Conservation (phyloP, 2,113 vertebrate species). For the Psilopogon haemacephalus region DNA sequence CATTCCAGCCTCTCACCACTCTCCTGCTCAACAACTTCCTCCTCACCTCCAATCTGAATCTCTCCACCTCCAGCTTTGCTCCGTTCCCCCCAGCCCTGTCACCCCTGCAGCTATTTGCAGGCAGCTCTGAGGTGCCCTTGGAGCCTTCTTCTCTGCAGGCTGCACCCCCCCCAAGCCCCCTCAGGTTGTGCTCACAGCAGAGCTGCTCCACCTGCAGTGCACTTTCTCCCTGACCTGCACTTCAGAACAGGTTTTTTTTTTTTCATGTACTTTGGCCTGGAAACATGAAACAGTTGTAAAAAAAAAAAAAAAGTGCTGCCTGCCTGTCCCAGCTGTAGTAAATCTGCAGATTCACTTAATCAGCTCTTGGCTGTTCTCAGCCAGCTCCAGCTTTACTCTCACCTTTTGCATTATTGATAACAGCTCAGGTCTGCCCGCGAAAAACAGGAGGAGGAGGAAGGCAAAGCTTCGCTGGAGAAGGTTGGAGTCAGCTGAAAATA, state of each 20-base stretch:
- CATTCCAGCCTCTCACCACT: too few species aligned
- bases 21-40: too few species aligned
- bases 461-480: background rate
- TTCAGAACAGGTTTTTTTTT: background rate
- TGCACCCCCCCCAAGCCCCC: too few species aligned
- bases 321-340: background rate
- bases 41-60: too few species aligned
- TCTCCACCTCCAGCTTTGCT: too few species aligned
- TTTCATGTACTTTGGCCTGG: background rate
- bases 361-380: background rate
- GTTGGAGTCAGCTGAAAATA: conserved; percentile 6
- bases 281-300: background rate
- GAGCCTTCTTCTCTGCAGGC: too few species aligned
- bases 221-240: background rate
- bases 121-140: too few species aligned
- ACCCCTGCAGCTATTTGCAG: too few species aligned
- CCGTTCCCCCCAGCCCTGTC: too few species aligned
- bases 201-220: background rate
- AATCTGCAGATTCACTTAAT: background rate
- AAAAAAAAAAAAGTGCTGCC: background rate
- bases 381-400: background rate
- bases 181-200: too few species aligned
- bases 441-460: background rate
- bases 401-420: conserved; percentile 41
- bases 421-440: background rate